Evolutionary conservation across 2,888 invertebrate genomes (phyloP), one percentile per base, ranked within the genome.

Genomic region (Tethea ocularis): DNA sequence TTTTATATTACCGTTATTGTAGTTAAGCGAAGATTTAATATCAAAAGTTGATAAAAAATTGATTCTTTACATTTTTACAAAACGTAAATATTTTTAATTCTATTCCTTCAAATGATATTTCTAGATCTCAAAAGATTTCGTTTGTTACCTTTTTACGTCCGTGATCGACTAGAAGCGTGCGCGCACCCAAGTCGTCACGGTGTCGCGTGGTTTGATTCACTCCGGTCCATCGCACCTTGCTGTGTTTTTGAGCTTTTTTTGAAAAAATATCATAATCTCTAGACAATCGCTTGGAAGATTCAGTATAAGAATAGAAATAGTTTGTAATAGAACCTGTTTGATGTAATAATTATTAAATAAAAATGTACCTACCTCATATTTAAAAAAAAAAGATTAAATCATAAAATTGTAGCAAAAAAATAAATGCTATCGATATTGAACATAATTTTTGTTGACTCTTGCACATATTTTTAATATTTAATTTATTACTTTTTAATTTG

Each of bases 141-240:
- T 46, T 20, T 46, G 17, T n/a, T 20, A 20, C 58, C 61, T 70
- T 66, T 64, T 71, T 59, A 60, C 60, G 61, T 61, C 61, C 65
- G 72, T 71, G 77, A 70, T 72, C 68, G 64, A 60, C 70, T 75
- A 63, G 77, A 69, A 76, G 81, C 79, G 79, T 78, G 78, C 76
- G 80, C 82, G 87, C 86, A 84, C 84, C 84, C 77, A 66, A 67
- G 52, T 69, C 84, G 91, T 91, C 90, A 90, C 89, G 91, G 84
- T 86, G 88, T 88, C 92, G 90, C 91, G 92, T 90, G 89, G 77
- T 81, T 80, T 64, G 83, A 89, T 89, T 89, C 80, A 82, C 78
- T 75, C 71, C 85, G 88, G 80, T 87, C 83, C 80, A 82, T 67
- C 77, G 92, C 90, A 91, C 92, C 91, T 90, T 91, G 88, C 88